A percentile compares a stretch with the other conserved stretches of the same genome.
Evolutionary conservation across 2,113 vertebrate species (phyloP).

Genomic region (Columba janthina): DNA sequence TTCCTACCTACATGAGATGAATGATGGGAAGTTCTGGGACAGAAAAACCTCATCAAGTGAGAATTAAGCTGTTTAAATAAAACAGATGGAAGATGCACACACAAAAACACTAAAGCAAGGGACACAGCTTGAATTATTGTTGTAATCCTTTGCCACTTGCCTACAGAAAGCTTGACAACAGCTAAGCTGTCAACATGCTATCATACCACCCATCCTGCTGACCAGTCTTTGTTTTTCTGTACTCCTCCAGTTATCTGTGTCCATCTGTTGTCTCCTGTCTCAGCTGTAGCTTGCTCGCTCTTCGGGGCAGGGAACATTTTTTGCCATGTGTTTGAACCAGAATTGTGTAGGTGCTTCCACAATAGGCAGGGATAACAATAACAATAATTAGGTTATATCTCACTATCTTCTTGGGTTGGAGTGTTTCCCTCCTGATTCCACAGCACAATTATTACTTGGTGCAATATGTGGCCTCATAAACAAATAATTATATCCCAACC

Average conservation of each 20-base stretch:
- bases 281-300: constrained; percentile 1
- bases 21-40: not conserved
- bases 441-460: constrained; percentile 32
- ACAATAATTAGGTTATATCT: constrained; percentile 40
- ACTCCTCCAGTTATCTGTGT: constrained; percentile 54
- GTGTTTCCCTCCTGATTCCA: constrained; percentile 28
- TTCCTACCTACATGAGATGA: not conserved
- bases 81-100: constrained; percentile 51
- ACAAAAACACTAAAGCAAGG: not conserved
- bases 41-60: not conserved
- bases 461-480: constrained; percentile 15
- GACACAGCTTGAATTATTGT: constrained; percentile 20
- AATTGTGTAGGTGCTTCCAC: constrained; percentile 32
- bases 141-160: constrained; percentile 49
- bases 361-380: constrained; percentile 24
- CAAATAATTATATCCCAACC: constrained; percentile 33
- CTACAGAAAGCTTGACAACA: constrained; percentile 56
- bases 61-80: constrained; percentile 32
- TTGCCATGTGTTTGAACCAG: not conserved
- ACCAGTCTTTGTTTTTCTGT: constrained; percentile 45
- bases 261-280: constrained; percentile 60
- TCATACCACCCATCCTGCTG: constrained; percentile 40
- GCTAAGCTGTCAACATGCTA: constrained; percentile 47
- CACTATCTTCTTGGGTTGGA: not conserved
- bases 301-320: constrained; percentile 43